Evolutionary conservation across 2,888 invertebrate species (phyloP), one percentile per base, ranked within the genome.

Genomic region (Sceliomorpha sp.): DNA sequence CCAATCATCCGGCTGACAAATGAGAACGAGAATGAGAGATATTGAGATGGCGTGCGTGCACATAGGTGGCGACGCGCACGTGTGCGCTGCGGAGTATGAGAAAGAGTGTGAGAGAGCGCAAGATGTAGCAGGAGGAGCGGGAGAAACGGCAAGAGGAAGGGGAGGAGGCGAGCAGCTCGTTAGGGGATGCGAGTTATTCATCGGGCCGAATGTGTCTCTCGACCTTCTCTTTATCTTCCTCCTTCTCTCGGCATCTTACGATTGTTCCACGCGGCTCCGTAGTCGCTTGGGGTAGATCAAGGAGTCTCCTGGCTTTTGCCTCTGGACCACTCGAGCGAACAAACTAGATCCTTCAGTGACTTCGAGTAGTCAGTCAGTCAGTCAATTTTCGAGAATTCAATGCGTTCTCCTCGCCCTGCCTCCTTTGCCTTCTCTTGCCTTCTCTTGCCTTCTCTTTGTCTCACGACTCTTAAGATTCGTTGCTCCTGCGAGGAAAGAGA

Each of bases 231-330:
- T 77, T 78, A 74, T 77, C 74, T 75, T 73, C 74, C 70, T 70
- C 60, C 59, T 55, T 59, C 29, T 32, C 29, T 55, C n/a, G n/a
- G 51, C 55, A 32, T 58, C 51, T 36, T 44, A 5, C 53, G 48
- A 63, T 73, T 56, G 59, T 64, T 71, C 70, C 74, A 60, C 60
- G 72, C 36, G 20, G 32, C 72, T 68, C 73, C 71, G 70, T 69
- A 76, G 75, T 83, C 76, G 73, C 73, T 80, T 79, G 73, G 80
- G 83, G 79, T 80, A 83, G 81, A 83, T 83, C 85, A 79, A 83
- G 83, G 78, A 84, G 83, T 81, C 79, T 78, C 73, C 66, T 67
- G 60, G 64, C 63, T 64, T 68, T 48, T 47, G 63, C 47, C 69
- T 63, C 37, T 36, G 59, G 77, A 66, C 78, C 78, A 84, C 81